These are phyloP conservation scores for Tamandua tetradactyla DNA, from an alignment of 2,797 vertebrate species.

Conservation along the genomic window DNA sequence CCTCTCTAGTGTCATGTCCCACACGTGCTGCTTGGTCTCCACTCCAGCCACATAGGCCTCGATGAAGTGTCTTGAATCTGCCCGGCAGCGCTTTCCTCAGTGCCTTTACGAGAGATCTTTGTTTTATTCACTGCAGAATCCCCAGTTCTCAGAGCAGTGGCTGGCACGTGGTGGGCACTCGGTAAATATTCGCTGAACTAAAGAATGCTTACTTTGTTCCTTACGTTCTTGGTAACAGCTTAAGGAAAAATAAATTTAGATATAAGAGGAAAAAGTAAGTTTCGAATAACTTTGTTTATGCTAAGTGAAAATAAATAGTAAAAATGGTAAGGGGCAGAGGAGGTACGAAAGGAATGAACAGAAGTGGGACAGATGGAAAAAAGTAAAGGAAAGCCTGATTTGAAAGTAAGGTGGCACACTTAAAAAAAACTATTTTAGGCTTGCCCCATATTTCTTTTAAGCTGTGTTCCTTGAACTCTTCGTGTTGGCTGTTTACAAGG, in stretches of 20 bases:
- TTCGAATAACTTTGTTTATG: constrained; percentile 2
- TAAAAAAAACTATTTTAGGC: not conserved
- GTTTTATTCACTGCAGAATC: constrained; percentile 12
- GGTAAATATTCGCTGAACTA: not conserved
- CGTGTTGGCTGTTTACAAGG: not conserved
- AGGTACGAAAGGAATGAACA: not conserved
- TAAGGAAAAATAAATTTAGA: constrained; percentile 10
- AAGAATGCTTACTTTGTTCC: not conserved
- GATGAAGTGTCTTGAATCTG: not conserved
- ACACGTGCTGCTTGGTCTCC: not conserved
- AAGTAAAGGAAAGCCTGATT: constrained; percentile 8
- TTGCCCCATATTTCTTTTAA: not conserved
- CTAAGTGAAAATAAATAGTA: constrained; percentile 1
- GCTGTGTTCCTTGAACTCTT: constrained; percentile 10
- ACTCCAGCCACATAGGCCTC: not conserved
- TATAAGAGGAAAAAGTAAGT: not conserved
- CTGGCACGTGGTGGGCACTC: not conserved
- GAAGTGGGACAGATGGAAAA: not conserved
- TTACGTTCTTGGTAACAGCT: not conserved
- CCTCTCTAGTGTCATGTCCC: not conserved
- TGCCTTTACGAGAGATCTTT: not conserved
- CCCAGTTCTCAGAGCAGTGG: not conserved
- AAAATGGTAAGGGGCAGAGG: not conserved
- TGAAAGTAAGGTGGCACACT: not conserved
- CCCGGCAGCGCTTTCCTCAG: not conserved